Base-by-base conservation (phyloP, 2,113 vertebrate genomes). In the Odontesthes bonariensis region DNA sequence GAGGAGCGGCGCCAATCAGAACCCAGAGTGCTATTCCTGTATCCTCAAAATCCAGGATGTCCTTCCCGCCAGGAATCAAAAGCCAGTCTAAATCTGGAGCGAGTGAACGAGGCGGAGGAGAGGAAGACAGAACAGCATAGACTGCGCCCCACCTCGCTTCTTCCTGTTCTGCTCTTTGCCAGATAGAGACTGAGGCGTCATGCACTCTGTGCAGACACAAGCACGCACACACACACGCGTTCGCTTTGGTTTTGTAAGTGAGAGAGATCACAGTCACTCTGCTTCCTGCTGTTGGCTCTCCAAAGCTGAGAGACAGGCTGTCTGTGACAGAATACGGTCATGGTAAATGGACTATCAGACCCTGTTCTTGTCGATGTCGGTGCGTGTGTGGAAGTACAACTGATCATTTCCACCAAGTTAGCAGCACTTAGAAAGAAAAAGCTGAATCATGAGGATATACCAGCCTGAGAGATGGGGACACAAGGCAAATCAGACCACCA, bases 151-250 rank as follows among this genome's bases (percentile, higher is more conserved):
- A 89, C 89, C 88, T 89, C 79, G 27, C 86, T 76, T 69, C 88
- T 93, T 93, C 92, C 92, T 93, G 91, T 91, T 91, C 90, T 90
- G 88, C 83, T 90, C 81, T 54, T 23, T 71, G 80, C 85, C 88
- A 72, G 75, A 88, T 69, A 89, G 74, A 85, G 77, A 75, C 69
- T 22, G 80, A 88, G 82, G 85, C 82, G 88, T 86, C 88, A 79
- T 83, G 83, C 91, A 82, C 76, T 85, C 69, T 82, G 67, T 77
- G 42, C 73, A 69, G 11, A 73, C 66, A 60, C 78, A 77, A 59
- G 77, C 64, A 67, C 76, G 23, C 75, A 59, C 38, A 59, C 75
- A 71, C 70, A 53, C 52, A 69, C 6, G 35, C 35, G 35, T 19
- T 40, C 8, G 38, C 51, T n/a, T 54, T 82, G 82, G 75, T 91